Evolutionary conservation across 2,113 vertebrate species (phyloP), one percentile per base, ranked within the genome.

Genomic region (Coryphaenoides rupestris): DNA sequence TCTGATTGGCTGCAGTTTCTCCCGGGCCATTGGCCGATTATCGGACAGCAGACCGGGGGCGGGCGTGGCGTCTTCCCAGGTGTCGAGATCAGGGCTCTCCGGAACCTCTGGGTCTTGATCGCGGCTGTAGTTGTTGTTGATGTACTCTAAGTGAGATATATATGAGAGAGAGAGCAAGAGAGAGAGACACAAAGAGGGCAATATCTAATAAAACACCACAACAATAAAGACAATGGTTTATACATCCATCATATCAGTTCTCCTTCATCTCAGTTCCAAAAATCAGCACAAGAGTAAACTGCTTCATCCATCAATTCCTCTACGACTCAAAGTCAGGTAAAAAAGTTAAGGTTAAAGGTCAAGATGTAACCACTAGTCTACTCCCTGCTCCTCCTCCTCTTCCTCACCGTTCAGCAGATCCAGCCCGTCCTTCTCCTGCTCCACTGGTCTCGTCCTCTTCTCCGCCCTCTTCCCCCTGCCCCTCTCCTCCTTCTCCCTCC

Each of bases 21-120:
- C 81, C 0, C 49, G 19, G 19, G 24, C 0, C 26, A n/a, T 26
- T 0, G 55, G 33, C 21, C 26, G 84, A 58, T 66, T 24, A 0
- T 69, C 67, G 4, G 74, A 68, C 69, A 23, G 53, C 2, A 65
- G 16, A 3, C 63, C 63, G 24, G 91, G 69, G 24, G 92, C 93
- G 57, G 94, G 90, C 62, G 93, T 90, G 0, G 93, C 55, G 21
- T 98, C 94, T n/a, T 98, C 94, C 77, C 94, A 96, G 92, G 92
- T 96, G 85, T 93, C 95, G 67, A 96, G 92, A 0, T n/a, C n/a
- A n/a, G 94, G 93, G 52, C 89, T 95, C 66, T 92, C 94, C 56
- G 97, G 90, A 0, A 94, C 94, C 24, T 98, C 94, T 0, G 94
- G 92, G 57, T 99, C 95, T 67, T 97, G 78, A 76, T 97, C 95